Evolutionary conservation across 1,140 invertebrate genomes (phyloP).

Genomic region (Ips nitidus): DNA sequence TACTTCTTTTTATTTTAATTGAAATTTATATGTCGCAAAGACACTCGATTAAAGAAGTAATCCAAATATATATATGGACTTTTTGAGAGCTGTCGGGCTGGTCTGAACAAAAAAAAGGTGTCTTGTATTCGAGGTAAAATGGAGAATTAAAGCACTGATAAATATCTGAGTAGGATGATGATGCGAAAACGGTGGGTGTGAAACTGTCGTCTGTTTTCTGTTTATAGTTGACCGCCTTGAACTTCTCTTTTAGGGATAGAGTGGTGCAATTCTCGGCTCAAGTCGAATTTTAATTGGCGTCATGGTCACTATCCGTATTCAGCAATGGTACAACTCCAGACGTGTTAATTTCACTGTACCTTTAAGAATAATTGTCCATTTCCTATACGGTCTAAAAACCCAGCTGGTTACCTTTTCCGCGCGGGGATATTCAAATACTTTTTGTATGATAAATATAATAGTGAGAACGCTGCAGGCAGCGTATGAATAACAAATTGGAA

Average conservation of each 20-base stretch:
- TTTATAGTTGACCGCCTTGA: slow-evolving; percentile 21
- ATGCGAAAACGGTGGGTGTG: slow-evolving; percentile 24
- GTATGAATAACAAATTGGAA: slow-evolving; percentile 2
- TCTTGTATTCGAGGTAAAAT: slow-evolving; percentile 27
- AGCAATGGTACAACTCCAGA: no score
- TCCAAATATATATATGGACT: background rate
- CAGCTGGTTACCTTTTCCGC: background rate
- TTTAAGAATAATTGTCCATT: background rate
- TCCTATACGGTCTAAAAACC: no score
- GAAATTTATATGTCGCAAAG: no score
- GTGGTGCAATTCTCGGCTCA: background rate
- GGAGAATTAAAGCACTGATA: slow-evolving; percentile 34
- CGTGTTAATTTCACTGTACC: background rate
- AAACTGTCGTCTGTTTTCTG: slow-evolving; percentile 22
- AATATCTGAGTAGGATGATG: slow-evolving; percentile 35
- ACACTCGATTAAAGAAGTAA: background rate
- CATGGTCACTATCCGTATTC: background rate
- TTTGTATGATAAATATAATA: background rate
- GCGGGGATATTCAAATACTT: background rate
- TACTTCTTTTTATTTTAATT: no score
- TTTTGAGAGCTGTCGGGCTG: slow-evolving; percentile 10
- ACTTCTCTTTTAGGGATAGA: slow-evolving; percentile 13
- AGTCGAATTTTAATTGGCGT: background rate
- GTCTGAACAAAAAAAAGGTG: slow-evolving; percentile 23
- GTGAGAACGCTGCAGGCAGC: background rate